Conservation (phyloP, 2,113 vertebrate genomes). For the Cyprinodon variegatus region DNA sequence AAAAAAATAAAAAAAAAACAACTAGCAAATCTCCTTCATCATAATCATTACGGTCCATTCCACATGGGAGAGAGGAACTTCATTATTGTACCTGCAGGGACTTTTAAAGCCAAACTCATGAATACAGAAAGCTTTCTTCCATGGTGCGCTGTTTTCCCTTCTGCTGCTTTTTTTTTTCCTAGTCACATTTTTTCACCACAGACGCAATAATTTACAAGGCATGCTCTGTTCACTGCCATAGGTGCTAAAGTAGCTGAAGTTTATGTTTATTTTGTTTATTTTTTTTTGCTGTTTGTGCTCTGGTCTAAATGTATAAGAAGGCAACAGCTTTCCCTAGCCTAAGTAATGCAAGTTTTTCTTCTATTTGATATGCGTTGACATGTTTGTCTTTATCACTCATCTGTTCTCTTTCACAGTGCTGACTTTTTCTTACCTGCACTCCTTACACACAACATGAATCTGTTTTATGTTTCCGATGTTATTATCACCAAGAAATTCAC, state of each 20-base stretch:
- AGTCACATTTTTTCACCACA: slow-evolving; percentile 40
- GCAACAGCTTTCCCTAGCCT: slow-evolving; percentile 31
- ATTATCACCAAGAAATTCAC: slow-evolving; percentile 50
- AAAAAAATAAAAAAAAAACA: neutral
- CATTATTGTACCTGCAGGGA: slow-evolving; percentile 74
- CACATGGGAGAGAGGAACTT: slow-evolving; percentile 67
- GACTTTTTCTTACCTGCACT: slow-evolving; percentile 14
- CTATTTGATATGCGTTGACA: slow-evolving; percentile 60
- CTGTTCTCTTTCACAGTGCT: slow-evolving; percentile 21
- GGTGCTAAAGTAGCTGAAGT: slow-evolving; percentile 9
- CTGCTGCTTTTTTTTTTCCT: slow-evolving; percentile 23
- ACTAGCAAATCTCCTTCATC: slow-evolving; percentile 61
- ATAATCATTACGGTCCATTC: slow-evolving; percentile 69
- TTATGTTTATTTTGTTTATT: slow-evolving; percentile 7
- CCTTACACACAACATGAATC: slow-evolving; percentile 3
- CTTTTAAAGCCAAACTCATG: slow-evolving; percentile 73
- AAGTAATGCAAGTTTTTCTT: slow-evolving; percentile 34
- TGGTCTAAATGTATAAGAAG: slow-evolving; percentile 1
- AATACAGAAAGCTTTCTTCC: slow-evolving; percentile 71
- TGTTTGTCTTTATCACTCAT: slow-evolving; percentile 19
- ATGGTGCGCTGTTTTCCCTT: slow-evolving; percentile 44
- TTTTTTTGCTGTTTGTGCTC: slow-evolving; percentile 22
- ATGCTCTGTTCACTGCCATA: slow-evolving; percentile 13
- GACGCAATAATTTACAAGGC: slow-evolving; percentile 47
- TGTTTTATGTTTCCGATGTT: slow-evolving; percentile 54